Percentiles rank a stretch among this genome's conserved stretches.
Conservation (phyloP, 2,113 vertebrate genomes). For the Brachyistius frenatus region DNA sequence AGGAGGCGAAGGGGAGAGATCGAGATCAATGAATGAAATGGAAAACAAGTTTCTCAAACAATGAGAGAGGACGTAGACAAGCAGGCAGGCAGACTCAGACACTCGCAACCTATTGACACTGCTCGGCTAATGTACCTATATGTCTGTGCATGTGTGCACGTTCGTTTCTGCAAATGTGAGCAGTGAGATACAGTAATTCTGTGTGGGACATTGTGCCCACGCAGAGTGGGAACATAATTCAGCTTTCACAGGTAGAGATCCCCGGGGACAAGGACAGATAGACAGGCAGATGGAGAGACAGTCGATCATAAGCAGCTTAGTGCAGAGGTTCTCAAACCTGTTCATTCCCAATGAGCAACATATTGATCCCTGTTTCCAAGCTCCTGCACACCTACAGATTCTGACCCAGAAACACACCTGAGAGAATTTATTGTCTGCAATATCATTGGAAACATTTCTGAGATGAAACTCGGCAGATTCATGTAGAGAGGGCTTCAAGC, state of each 20-base stretch:
- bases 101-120: constrained; percentile 44
- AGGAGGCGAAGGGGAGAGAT: constrained; percentile 21
- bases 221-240: constrained; percentile 67
- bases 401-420: constrained; percentile 43
- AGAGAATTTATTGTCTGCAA: not conserved
- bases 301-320: constrained; percentile 64
- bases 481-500: not conserved
- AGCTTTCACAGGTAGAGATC: constrained; percentile 77
- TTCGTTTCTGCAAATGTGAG: constrained; percentile 61
- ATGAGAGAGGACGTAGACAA: constrained; percentile 38
- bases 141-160: constrained; percentile 4
- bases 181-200: constrained; percentile 57
- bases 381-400: constrained; percentile 41
- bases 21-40: constrained; percentile 56
- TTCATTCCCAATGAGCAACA: constrained; percentile 47
- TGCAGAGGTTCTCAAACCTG: constrained; percentile 61
- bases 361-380: constrained; percentile 57
- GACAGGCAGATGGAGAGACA: constrained; percentile 69
- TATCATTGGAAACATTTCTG: constrained; percentile 17
- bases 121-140: constrained; percentile 34
- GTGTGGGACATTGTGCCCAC: constrained; percentile 65
- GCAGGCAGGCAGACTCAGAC: constrained; percentile 48
- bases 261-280: constrained; percentile 67
- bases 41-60: constrained; percentile 57
- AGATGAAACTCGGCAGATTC: not conserved